A percentile compares a stretch with the other conserved stretches of the same genome.
phyloP scores from a whole-genome alignment of 2,113 vertebrate species.

The Anhinga rufa region DNA sequence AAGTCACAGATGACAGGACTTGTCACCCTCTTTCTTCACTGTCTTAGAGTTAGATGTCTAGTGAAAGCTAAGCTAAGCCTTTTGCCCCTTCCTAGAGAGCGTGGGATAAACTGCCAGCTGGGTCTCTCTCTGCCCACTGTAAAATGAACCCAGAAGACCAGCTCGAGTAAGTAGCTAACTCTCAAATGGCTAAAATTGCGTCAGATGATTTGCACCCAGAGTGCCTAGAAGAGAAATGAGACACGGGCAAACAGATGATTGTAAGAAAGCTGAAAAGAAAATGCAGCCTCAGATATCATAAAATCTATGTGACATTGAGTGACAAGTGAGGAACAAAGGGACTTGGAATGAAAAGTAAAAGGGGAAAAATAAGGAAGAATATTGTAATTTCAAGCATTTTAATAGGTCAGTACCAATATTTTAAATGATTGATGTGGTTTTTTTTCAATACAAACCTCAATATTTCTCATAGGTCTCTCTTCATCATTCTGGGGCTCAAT shows the following conservation, averaged over 20 bases:
- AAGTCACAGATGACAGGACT: constrained; percentile 21
- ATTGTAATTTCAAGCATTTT: not conserved
- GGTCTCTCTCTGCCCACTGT: constrained; percentile 12
- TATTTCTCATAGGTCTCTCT: not conserved
- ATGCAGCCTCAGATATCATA: not conserved
- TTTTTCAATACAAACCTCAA: not conserved
- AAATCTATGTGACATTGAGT: not conserved
- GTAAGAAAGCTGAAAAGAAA: constrained; percentile 9
- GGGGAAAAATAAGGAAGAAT: not conserved
- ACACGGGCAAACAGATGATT: not conserved
- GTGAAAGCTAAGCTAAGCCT: constrained; percentile 34
- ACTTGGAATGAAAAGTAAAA: not conserved
- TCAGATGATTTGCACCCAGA: constrained; percentile 24
- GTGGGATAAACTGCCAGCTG: constrained; percentile 29
- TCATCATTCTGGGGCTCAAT: not conserved
- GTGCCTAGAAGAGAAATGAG: not conserved
- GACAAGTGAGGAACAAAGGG: constrained; percentile 22
- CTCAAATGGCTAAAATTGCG: not conserved
- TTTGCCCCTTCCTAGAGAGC: constrained; percentile 52
- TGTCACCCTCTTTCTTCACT: not conserved
- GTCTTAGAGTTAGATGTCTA: not conserved
- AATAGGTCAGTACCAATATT: not conserved
- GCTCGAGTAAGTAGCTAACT: not conserved
- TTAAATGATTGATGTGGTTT: not conserved
- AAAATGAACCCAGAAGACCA: constrained; percentile 14